Conservation (phyloP, 2,113 vertebrate species). For the Paradoxurus hermaphroditus region DNA sequence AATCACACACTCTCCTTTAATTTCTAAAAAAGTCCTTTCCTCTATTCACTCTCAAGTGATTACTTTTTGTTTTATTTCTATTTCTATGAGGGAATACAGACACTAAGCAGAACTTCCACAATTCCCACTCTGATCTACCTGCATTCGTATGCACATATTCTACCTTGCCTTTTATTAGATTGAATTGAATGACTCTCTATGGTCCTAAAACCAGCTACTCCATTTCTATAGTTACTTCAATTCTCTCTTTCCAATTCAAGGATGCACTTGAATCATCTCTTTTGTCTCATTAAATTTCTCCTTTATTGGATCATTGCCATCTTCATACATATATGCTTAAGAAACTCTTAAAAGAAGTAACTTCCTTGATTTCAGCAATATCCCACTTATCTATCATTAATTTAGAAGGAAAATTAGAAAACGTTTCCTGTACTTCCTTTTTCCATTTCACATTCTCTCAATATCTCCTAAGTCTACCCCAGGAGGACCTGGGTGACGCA, state of each 20-base stretch:
- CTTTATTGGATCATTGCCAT: neutral
- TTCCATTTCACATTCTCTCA: neutral
- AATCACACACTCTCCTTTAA: neutral
- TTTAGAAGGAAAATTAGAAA: neutral
- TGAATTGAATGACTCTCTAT: neutral
- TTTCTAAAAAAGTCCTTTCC: neutral
- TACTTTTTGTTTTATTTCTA: neutral
- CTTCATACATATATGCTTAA: neutral
- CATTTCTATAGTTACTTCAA: neutral
- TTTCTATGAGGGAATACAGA: neutral
- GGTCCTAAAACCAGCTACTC: neutral
- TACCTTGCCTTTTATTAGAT: neutral
- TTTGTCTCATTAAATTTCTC: neutral
- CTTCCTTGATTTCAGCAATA: neutral
- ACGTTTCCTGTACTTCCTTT: neutral
- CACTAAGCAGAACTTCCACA: neutral
- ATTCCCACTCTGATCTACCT: neutral
- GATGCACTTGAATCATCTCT: neutral
- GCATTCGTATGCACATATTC: neutral
- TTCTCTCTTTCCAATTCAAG: neutral
- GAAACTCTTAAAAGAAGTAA: neutral
- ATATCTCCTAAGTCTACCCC: neutral
- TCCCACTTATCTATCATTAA: neutral
- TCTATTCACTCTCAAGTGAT: neutral
- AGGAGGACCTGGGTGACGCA: no score